Evolutionary conservation across 2,888 invertebrate species (phyloP).

Genomic region (Germaria angustata): DNA sequence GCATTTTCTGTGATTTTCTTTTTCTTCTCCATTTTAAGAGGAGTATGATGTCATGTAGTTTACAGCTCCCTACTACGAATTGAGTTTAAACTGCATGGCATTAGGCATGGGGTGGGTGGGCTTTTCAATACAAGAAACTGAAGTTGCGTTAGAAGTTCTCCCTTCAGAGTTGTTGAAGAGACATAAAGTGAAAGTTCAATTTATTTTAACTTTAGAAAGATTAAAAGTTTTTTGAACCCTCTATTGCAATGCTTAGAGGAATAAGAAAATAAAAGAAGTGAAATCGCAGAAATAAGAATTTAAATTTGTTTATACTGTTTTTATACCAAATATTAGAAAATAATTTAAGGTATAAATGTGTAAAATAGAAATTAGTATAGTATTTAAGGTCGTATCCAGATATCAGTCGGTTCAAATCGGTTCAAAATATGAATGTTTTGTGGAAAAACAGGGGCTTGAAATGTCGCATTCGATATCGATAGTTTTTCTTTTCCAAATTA

Average conservation of each 20-base stretch:
- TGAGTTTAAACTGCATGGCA: neutral
- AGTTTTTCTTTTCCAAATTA: too few relatives aligned
- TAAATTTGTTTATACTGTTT: too few relatives aligned
- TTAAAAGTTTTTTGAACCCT: slow-evolving; percentile 53
- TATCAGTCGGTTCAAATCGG: too few relatives aligned
- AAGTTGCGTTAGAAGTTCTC: slow-evolving; percentile 13
- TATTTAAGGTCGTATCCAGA: too few relatives aligned
- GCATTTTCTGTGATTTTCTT: slow-evolving; percentile 55
- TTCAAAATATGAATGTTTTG: too few relatives aligned
- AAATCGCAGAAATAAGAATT: neutral
- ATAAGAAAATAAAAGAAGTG: neutral
- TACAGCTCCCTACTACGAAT: neutral
- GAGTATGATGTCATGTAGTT: slow-evolving; percentile 73
- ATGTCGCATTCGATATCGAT: too few relatives aligned
- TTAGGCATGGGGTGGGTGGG: too few relatives aligned
- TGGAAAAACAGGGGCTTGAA: too few relatives aligned
- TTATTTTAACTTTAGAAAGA: slow-evolving; percentile 32
- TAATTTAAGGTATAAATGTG: too few relatives aligned
- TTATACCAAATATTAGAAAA: too few relatives aligned
- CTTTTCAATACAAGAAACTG: neutral
- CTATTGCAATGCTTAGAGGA: neutral
- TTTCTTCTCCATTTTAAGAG: slow-evolving; percentile 17
- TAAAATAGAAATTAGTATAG: too few relatives aligned
- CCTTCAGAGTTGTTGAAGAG: neutral
- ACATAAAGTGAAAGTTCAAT: slow-evolving; percentile 54